Base-by-base conservation (phyloP, 1,140 invertebrate genomes). In the Diorhabda carinulata region DNA sequence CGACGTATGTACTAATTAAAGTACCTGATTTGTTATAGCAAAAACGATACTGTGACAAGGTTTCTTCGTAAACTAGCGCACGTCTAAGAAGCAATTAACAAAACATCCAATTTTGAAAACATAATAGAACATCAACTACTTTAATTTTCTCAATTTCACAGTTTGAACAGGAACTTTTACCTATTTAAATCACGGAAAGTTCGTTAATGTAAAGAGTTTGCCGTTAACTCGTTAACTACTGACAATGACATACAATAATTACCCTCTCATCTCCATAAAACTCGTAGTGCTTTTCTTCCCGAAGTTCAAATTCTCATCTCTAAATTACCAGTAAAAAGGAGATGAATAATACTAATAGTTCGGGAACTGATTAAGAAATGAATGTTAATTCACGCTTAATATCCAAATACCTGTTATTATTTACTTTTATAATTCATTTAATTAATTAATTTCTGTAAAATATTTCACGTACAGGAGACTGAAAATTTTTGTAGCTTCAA, bases 191-290 rank as follows among this genome's bases (percentile, higher is more conserved):
- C 57, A 60, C 58, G 43, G 10, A 52, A 67, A 67, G 65, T 67
- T 67, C 42, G 65, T 67, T 67, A 47, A 67, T 45, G 65, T 44
- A 59, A 60, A 43, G 65, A 67, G 65, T 67, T 67, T 41, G 57
- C 58, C 64, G 44, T 59, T 45, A 67, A 67, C 65, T 72, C 73
- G 70, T 74, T 74, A 74, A 72, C 71, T 72, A 68, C 70, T 67
- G 73, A 74, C 73, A 74, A 71, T 72, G 70, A 74, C 73, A 70
- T 67, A 72, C 73, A 69, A 69, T 74, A 72, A 74, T 74, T 74
- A 67, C 73, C 68, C 61, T 71, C 67, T 72, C 73, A 67, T 67
- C 65, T 67, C 57, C 58, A 67, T 67, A 67, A 67, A 67, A 43
- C 44, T 25, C 7, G 5, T 44, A 52, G 44, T 40, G 42, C 58